Base-by-base conservation (phyloP, 2,797 vertebrate species). In the Tachyglossus aculeatus region DNA sequence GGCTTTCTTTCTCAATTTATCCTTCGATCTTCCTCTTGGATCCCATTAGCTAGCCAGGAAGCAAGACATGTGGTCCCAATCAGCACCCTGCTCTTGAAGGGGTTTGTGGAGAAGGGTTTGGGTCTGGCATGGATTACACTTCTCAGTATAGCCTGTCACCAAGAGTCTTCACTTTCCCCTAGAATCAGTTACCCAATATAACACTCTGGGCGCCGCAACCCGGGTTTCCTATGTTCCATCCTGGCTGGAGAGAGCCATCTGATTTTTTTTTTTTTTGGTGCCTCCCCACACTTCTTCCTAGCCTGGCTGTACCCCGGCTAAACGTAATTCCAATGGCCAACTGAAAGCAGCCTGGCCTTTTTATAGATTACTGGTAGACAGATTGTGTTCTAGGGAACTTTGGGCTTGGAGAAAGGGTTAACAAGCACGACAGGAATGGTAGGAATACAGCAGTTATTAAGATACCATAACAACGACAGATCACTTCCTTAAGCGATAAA, bases 11-110 rank as follows among this genome's bases (percentile, higher is more conserved):
- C 65, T 65, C 55, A 58, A 63, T 57, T 32, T 36, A 50, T 72
- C 60, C 36, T 52, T 72, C 50, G 22, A 13, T 41, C 66, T 43
- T 60, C 11, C 5, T 47, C 31, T 59, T 45, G 3, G 11, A 18
- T 21, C 15, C 21, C 32, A 39, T 69, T 84, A 80, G 48, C 67
- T 38, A 36, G 45, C 72, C 45, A 84, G 82, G 75, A 81, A 47
- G 8, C 6, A 72, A 65, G 63, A 18, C 4, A 27, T 1, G 45
- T 5, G 48, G 67, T 52, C 60, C 67, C 74, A 77, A 79, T 81
- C 47, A 50, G 43, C 62, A 51, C 55, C 45, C 22, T 53, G 51
- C 72, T 73, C 77, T 36, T 38, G 61, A 70, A 67, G 41, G 47
- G 62, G 31, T 52, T 58, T 7, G 0, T 9, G 11, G 70, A 67